Percentiles rank a stretch among this genome's conserved stretches.
Conservation (phyloP, 2,113 vertebrate species). For the Plestiodon gilberti region DNA sequence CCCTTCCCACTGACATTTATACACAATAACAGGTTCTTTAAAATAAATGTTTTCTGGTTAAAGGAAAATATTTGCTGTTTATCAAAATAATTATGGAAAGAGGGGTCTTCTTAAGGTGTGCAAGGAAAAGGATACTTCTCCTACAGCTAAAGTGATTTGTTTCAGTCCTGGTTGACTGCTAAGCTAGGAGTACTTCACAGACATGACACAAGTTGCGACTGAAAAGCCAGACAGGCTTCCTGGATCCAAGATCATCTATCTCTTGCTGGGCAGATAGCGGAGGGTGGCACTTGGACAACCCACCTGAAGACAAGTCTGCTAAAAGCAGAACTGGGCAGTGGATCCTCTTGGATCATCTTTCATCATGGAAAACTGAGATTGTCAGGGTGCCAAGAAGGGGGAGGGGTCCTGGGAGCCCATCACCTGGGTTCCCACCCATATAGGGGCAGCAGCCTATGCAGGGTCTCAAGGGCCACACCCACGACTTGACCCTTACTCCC, state of each 20-base stretch:
- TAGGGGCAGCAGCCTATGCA: no score
- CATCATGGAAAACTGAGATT: background rate
- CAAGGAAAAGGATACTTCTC: background rate
- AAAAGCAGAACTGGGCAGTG: background rate
- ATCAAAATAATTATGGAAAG: background rate
- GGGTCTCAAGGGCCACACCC: no score
- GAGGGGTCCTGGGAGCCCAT: no score
- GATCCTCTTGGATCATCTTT: background rate
- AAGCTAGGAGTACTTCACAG: background rate
- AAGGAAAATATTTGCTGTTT: background rate
- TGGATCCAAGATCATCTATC: background rate
- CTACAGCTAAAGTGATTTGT: background rate
- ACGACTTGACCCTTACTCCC: no score
- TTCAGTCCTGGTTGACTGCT: background rate
- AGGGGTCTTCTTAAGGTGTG: background rate
- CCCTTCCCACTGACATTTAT: slow-evolving; percentile 7
- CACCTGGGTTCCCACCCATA: no score
- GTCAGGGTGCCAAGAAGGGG: no score
- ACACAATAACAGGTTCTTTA: background rate
- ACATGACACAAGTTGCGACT: background rate
- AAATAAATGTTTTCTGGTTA: accelerated
- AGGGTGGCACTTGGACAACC: background rate
- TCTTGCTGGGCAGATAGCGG: background rate
- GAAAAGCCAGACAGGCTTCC: background rate
- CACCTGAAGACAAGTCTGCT: background rate